Conservation (phyloP, 2,113 vertebrate species). For the Proterorhinus semilunaris region DNA sequence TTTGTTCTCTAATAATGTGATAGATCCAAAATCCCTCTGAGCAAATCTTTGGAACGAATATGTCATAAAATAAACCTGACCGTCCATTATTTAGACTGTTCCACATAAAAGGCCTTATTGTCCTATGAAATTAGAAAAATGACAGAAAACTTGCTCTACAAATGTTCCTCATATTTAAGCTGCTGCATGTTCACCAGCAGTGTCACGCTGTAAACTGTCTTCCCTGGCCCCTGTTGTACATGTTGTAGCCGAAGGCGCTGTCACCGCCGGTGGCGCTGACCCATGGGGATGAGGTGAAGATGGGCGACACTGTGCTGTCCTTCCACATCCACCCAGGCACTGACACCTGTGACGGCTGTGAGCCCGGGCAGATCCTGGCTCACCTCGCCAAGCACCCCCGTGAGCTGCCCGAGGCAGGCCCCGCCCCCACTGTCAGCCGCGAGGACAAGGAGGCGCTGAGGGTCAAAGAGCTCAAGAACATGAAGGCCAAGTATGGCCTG, state of each 20-base stretch:
- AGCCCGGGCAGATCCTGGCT: constrained; percentile 95
- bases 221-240: not conserved
- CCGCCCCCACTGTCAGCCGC: constrained; percentile 76
- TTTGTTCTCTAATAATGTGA: too few species aligned
- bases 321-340: constrained; percentile 96
- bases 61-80: too few species aligned
- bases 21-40: too few species aligned
- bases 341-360: constrained; percentile 96
- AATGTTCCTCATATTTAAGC: too few species aligned
- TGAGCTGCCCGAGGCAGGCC: constrained; percentile 70
- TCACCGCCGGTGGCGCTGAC: constrained; percentile 87
- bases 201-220: too few species aligned
- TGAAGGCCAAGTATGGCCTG: constrained; percentile 96
- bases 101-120: too few species aligned
- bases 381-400: constrained; percentile 89
- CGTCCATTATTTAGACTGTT: too few species aligned
- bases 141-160: too few species aligned
- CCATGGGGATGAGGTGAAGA: constrained; percentile 96
- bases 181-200: too few species aligned
- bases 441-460: constrained; percentile 91
- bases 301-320: constrained; percentile 94
- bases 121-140: too few species aligned
- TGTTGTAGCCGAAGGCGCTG: constrained; percentile 86
- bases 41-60: too few species aligned
- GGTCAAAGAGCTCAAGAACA: constrained; percentile 92